Evolutionary conservation across 2,888 invertebrate species (phyloP).

Genomic region (Stomorhina lunata): DNA sequence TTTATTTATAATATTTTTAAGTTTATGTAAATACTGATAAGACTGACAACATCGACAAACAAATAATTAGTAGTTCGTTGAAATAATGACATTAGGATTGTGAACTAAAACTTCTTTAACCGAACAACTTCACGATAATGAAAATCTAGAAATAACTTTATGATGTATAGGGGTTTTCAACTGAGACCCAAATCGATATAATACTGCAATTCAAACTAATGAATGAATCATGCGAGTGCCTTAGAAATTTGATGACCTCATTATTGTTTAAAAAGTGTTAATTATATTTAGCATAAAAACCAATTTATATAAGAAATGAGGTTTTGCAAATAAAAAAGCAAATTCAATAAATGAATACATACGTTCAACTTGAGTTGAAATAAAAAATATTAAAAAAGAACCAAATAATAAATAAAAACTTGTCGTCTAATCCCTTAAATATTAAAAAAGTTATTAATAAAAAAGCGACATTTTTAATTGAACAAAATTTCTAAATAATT

Average conservation of each 20-base stretch:
- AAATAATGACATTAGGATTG: not conserved
- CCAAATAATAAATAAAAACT: not conserved
- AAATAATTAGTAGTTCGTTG: slow-evolving; percentile 15
- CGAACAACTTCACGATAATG: not conserved
- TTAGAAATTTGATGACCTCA: slow-evolving; percentile 42
- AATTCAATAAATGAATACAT: not conserved
- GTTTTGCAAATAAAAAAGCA: slow-evolving; percentile 1
- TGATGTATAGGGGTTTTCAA: not conserved
- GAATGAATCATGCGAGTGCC: slow-evolving; percentile 34
- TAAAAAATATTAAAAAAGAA: not conserved
- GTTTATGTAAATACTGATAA: slow-evolving; percentile 56
- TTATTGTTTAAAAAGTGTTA: slow-evolving; percentile 36
- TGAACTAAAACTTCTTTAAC: not conserved
- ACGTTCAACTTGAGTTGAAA: slow-evolving; percentile 18
- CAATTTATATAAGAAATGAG: not conserved
- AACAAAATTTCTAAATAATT: slow-evolving; percentile 8
- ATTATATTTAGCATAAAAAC: slow-evolving; percentile 46
- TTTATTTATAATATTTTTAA: not conserved
- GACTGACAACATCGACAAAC: slow-evolving; percentile 23
- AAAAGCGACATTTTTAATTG: not conserved
- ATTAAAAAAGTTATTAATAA: not conserved
- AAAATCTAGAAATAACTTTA: not conserved
- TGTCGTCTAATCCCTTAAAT: not conserved
- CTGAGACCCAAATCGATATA: not conserved
- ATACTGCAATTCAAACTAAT: no score